Conservation (phyloP, 2,113 vertebrate species). For the Kryptolebias marmoratus region DNA sequence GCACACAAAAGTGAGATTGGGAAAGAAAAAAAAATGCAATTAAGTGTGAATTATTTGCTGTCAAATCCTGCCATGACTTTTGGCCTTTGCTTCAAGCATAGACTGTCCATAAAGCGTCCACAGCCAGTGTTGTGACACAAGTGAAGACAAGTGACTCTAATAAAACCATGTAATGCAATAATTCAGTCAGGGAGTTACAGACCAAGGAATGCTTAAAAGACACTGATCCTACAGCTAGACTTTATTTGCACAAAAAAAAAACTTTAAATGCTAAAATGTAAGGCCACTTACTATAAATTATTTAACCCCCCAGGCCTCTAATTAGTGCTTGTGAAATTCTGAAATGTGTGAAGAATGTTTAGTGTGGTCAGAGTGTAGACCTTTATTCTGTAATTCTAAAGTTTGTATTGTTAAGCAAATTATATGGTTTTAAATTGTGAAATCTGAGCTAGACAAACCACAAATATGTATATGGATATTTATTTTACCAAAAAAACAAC, state of each 20-base stretch:
- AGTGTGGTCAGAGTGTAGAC: background rate
- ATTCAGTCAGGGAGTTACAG: constrained; percentile 63
- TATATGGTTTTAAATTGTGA: background rate
- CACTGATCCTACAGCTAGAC: constrained; percentile 22
- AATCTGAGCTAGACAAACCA: background rate
- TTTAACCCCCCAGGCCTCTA: constrained; percentile 1
- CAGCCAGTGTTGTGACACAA: constrained; percentile 56
- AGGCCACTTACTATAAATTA: constrained; percentile 40
- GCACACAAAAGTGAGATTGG: background rate
- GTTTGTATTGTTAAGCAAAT: background rate
- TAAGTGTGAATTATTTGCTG: constrained; percentile 14
- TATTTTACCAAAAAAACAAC: background rate
- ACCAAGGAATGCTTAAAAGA: constrained; percentile 26
- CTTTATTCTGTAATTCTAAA: background rate
- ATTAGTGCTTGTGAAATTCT: constrained; percentile 17
- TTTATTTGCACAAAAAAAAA: constrained; percentile 3
- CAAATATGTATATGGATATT: background rate
- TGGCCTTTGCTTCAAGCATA: constrained; percentile 30
- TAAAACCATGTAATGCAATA: constrained; percentile 70
- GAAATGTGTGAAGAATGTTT: constrained; percentile 8
- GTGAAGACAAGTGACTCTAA: constrained; percentile 70
- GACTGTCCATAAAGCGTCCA: constrained; percentile 25
- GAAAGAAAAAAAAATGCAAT: constrained; percentile 8
- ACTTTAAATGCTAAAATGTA: constrained; percentile 13
- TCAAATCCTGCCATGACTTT: constrained; percentile 20